Evolutionary conservation across 2,797 vertebrate species (phyloP).

Genomic region (Melanotaenia nigrans): DNA sequence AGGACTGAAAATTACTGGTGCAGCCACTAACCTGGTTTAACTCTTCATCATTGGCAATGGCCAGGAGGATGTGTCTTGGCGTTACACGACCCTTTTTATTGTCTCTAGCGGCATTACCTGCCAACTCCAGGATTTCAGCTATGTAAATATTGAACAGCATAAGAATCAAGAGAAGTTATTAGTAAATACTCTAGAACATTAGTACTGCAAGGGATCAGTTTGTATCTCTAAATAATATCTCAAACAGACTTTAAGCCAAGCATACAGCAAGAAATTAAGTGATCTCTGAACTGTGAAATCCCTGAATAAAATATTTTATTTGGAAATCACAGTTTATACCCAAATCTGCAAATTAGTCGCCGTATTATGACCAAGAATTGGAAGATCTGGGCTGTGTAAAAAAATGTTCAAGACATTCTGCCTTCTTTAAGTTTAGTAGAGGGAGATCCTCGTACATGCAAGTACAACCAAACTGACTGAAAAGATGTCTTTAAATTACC

Average conservation of each 20-base stretch:
- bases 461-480: too few species aligned
- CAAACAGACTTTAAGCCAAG: not conserved
- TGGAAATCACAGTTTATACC: too few species aligned
- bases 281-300: constrained; percentile 9
- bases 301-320: not conserved
- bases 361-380: too few species aligned
- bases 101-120: constrained; percentile 98
- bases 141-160: not conserved
- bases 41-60: constrained; percentile 97
- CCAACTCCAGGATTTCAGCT: constrained; percentile 98
- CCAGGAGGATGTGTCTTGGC: constrained; percentile 91
- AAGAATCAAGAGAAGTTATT: not conserved
- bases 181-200: not conserved
- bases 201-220: not conserved
- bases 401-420: too few species aligned
- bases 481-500: too few species aligned
- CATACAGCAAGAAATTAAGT: not conserved
- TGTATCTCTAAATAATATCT: not conserved
- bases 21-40: constrained; percentile 90
- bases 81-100: constrained; percentile 99
- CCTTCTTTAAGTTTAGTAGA: too few species aligned
- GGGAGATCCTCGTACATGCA: too few species aligned
- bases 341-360: too few species aligned
- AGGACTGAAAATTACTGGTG: not conserved
- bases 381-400: too few species aligned